A percentile compares a stretch with the other conserved stretches of the same genome.
Conservation (phyloP, 2,888 invertebrate species). For the Flexamia atlantica region DNA sequence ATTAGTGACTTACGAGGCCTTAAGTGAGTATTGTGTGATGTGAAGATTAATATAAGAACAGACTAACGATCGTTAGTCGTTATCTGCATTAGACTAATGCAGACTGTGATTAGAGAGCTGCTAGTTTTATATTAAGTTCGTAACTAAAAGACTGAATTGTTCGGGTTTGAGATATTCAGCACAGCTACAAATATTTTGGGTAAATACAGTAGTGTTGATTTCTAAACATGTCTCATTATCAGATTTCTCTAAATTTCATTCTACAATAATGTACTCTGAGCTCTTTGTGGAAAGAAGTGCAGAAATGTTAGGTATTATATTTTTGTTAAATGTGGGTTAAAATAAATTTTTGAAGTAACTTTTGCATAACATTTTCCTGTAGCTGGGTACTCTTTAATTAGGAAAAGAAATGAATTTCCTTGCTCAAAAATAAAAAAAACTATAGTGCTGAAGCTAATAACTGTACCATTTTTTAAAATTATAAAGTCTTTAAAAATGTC, state of each 20-base stretch:
- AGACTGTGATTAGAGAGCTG: slow-evolving; percentile 11
- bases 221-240: not conserved
- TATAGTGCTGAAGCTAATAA: too few relatives aligned
- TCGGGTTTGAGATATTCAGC: slow-evolving; percentile 20
- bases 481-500: too few relatives aligned
- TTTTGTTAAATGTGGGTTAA: too few relatives aligned
- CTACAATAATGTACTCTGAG: not conserved
- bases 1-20: slow-evolving; percentile 31
- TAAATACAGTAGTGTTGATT: not conserved
- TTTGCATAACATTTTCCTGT: too few relatives aligned
- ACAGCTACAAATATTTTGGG: not conserved
- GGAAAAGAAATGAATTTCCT: too few relatives aligned
- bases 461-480: too few relatives aligned
- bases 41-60: not conserved
- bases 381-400: too few relatives aligned
- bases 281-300: not conserved
- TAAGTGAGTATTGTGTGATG: slow-evolving; percentile 33
- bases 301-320: too few relatives aligned
- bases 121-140: slow-evolving; percentile 10
- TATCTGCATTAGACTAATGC: slow-evolving; percentile 22
- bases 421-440: too few relatives aligned
- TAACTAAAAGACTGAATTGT: slow-evolving; percentile 11
- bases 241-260: not conserved
- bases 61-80: not conserved
- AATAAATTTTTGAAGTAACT: too few relatives aligned